Percentiles rank a stretch among this genome's conserved stretches.
Evolutionary conservation across 2,888 invertebrate genomes (phyloP).

Genomic region (Polymixis flavicincta): DNA sequence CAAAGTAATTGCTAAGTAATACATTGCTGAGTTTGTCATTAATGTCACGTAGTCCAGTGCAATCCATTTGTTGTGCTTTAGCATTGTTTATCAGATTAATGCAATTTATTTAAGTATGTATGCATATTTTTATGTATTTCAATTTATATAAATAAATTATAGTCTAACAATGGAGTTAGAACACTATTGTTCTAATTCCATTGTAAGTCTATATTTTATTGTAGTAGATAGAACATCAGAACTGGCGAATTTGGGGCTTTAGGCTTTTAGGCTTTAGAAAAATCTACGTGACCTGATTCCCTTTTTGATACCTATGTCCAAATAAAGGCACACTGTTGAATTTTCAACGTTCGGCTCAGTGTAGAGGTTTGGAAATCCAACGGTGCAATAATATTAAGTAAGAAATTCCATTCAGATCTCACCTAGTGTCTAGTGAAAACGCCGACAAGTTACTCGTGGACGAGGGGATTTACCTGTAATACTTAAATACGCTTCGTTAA

Average conservation of each 20-base stretch:
- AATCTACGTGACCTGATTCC: background rate
- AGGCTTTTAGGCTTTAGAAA: background rate
- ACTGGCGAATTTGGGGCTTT: background rate
- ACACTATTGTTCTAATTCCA: too few species aligned
- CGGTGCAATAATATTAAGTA: background rate
- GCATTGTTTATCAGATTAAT: background rate
- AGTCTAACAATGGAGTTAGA: background rate
- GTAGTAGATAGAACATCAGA: background rate
- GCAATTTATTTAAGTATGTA: background rate
- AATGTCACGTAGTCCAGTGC: conserved; percentile 35
- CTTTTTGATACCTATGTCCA: background rate
- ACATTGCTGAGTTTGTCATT: conserved; percentile 11
- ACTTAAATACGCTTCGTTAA: too few species aligned
- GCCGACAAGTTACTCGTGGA: background rate
- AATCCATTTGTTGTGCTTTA: conserved; percentile 1
- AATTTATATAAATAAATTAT: background rate
- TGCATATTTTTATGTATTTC: conserved; percentile 1
- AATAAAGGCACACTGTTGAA: background rate
- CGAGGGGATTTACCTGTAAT: background rate
- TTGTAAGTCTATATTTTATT: too few species aligned
- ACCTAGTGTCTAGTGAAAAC: background rate
- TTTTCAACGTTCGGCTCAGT: background rate
- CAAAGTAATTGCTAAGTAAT: background rate
- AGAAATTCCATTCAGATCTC: background rate
- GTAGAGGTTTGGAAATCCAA: background rate